These are phyloP conservation scores for Oeneis ivallda DNA, from an alignment of 2,888 invertebrate genomes.

Conservation along the genomic window DNA sequence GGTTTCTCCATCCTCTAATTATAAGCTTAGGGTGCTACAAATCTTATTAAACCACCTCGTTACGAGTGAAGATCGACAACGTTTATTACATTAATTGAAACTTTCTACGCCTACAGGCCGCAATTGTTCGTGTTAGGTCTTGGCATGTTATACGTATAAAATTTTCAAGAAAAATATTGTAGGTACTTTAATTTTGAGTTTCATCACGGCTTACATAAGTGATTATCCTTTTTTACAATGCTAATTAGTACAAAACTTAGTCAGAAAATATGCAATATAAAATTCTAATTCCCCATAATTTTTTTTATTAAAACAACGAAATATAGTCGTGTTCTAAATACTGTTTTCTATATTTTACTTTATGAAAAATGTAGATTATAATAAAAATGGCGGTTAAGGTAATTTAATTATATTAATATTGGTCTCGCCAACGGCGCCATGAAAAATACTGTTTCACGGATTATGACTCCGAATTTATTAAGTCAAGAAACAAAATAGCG, in stretches of 20 bases:
- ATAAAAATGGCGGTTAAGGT: slow-evolving; percentile 36
- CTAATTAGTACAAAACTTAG: neutral
- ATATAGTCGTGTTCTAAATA: neutral
- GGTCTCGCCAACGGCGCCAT: slow-evolving; percentile 48
- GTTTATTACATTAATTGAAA: slow-evolving; percentile 26
- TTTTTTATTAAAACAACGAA: slow-evolving; percentile 8
- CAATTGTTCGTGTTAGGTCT: neutral
- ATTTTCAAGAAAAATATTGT: neutral
- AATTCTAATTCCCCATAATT: neutral
- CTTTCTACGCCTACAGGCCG: neutral
- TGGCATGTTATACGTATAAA: neutral
- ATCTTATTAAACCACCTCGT: slow-evolving; percentile 33
- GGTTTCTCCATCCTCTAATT: slow-evolving; percentile 37
- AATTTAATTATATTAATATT: slow-evolving; percentile 42
- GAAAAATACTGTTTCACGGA: slow-evolving; percentile 61
- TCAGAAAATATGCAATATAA: neutral
- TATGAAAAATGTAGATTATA: slow-evolving; percentile 33
- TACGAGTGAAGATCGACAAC: slow-evolving; percentile 22
- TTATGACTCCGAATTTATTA: slow-evolving; percentile 74
- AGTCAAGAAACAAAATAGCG: slow-evolving; percentile 77
- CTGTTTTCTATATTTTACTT: slow-evolving; percentile 16
- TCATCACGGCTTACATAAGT: neutral
- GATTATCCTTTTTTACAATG: neutral
- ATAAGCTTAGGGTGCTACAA: slow-evolving; percentile 32
- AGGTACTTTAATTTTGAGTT: neutral